Evolutionary conservation across 2,888 invertebrate species (phyloP), one percentile per base, ranked within the genome.

Genomic region (Drosophila niveifrons): DNA sequence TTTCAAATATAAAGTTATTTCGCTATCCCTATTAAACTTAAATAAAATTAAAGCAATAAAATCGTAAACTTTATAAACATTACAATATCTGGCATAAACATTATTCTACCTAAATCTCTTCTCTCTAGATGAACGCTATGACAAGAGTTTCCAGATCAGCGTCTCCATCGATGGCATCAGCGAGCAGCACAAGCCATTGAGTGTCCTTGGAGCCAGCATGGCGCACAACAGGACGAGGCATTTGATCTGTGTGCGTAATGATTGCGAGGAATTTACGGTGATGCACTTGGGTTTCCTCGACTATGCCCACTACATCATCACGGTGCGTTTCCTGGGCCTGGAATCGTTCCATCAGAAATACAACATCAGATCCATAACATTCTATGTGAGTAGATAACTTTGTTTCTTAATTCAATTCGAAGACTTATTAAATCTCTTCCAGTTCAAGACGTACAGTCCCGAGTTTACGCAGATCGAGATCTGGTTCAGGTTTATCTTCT

Each of bases 381-480:
- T 97, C 92, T 96, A 96, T 93, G 97, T 97, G 92, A 95, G 96
- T 95, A 39, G n/a, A 4, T 7, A 8, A 3, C 10, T 10, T n/a
- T 15, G 28, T 1, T 17, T 2, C 7, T 13, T 7, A 2, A 10
- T 0, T 0, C 4, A 29, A 1, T 31, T 11, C 2, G 3, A 48
- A 2, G 15, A 43, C 9, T 31, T 10, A 10, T 36, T 3, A 4
- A 13, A 15, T 41, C 41, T 31, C 48, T 55, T 72, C 0, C 94
- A 98, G 98, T 98, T 98, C 91, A 98, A 98, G 93, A 98, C 97
- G 2, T 99, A 98, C 93, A 98, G 98, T 93, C 97, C 98, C 50
- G 96, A 96, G 9, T 99, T 98, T 91, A 98, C 98, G 31, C 98
- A 98, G 93, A 96, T 99, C 91, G 98, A 99, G 93, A 97, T 99